Base-by-base conservation (phyloP, 2,888 invertebrate genomes). In the Orthosia cruda region DNA sequence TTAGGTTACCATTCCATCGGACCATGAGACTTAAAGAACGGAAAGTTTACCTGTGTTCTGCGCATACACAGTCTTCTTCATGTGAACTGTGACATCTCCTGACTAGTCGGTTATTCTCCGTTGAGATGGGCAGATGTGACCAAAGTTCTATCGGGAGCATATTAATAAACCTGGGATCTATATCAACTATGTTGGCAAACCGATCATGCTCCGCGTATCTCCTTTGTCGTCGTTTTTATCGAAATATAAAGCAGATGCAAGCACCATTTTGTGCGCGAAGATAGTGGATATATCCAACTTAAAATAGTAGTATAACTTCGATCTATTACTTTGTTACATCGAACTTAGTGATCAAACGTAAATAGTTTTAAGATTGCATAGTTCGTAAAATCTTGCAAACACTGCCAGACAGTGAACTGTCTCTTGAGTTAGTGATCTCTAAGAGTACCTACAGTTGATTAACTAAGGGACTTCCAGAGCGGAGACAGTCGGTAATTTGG, bases 401-500 rank as follows among this genome's bases (percentile, higher is more conserved):
- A 15, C n/a, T 47, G 26, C 11, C 50, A 55, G 54, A 55, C 66
- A 26, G 23, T 71, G 57, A 74, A 62, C 69, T 50, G n/a, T 64
- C 11, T 64, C 55, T 45, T n/a, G 12, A 47, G 62, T 16, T 20
- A 45, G 50, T 67, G 32, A 65, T 57, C 40, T 69, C 58, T 65
- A 15, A 52, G 12, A 23, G 2, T 13, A 67, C 49, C 16, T 45
- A 77, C 50, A 61, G 16, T 32, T 15, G 40, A 40, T 18, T 45
- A 52, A n/a, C 54, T 63, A 54, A 45, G 40, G 49, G 61, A n/a
- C 26, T 58, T 64, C 55, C 16, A 59, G 45, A 40, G 49, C 52
- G 55, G 69, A 63, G 65, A 76, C 77, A 63, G 62, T 23, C 32
- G 13, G 74, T 80, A 55, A 73, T 73, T 85, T 82, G 70, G 70